phyloP scores from a whole-genome alignment of 2,797 vertebrate species.

The Luscinia megarhynchos region DNA sequence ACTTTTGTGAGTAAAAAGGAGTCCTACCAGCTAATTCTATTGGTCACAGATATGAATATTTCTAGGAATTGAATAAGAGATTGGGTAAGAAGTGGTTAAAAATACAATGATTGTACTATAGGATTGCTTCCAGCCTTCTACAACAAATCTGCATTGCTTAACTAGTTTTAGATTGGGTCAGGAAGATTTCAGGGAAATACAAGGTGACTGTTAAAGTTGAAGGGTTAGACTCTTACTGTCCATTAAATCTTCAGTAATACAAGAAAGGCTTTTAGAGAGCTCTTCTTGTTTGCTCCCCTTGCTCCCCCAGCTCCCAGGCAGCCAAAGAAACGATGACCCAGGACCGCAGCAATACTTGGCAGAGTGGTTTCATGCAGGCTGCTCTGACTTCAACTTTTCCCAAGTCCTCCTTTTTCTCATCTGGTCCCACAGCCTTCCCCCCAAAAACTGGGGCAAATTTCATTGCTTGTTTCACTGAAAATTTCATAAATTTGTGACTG shows the following conservation, averaged over 20 bases:
- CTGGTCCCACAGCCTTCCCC: not conserved
- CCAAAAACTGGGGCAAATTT: not conserved
- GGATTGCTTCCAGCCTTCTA: not conserved
- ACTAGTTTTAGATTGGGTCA: not conserved
- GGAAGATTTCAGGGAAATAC: not conserved
- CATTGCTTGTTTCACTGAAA: not conserved
- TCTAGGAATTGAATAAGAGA: not conserved
- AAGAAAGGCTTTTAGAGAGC: not conserved
- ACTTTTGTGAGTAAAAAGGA: not conserved
- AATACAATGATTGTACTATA: not conserved
- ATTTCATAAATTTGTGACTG: not conserved
- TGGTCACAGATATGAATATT: not conserved
- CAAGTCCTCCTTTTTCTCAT: not conserved
- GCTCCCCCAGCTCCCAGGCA: not conserved
- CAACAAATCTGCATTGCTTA: not conserved
- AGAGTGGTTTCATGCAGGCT: not conserved
- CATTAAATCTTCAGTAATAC: not conserved
- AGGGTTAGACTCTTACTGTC: not conserved
- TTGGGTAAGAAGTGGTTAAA: not conserved
- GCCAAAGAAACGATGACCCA: not conserved
- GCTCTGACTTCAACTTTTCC: not conserved
- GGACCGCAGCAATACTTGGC: not conserved
- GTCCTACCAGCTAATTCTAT: not conserved
- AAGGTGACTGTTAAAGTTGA: not conserved
- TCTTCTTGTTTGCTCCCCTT: not conserved